Evolutionary conservation across 1,140 invertebrate species (phyloP), one percentile per base, ranked within the genome.

Genomic region (Drosophila tani): DNA sequence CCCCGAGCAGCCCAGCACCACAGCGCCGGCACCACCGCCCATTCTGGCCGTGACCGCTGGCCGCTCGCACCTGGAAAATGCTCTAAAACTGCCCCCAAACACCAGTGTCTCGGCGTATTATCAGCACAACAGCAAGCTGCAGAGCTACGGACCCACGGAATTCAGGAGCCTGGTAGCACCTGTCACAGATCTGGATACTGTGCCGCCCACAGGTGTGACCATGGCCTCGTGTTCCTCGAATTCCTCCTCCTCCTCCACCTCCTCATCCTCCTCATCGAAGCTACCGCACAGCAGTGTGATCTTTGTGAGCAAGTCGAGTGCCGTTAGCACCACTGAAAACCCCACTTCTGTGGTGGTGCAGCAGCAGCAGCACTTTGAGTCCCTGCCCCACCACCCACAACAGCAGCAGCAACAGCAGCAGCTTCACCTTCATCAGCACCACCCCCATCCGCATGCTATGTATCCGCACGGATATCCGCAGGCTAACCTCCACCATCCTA

Each of bases 161-260:
- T 70, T 70, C 3, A 68, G 73, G 64, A 81, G 71, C 79, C 71
- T 80, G 80, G 86, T 77, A 65, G 79, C 82, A 88, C 81, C 81
- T 88, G 91, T 85, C 84, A 91, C 86, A 88, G 86, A 91, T 58
- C 77, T 92, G 83, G 86, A 92, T 85, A 92, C 91, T 91, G 91
- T 91, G 88, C 88, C 88, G 49, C 69, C 86, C 59, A 78, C 86
- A 91, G 82, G 83, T 84, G 85, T 77, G 60, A 56, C 82, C 73
- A 68, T 80, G 64, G 82, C 85, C 53, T 56, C 53, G 35, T 71
- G 77, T 62, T 70, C 67, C 49, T 70, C 60, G 5, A 62, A 43
- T 41, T 59, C 53, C n/a, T 27, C 43, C 27, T 12, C 32, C 15
- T 46, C 29, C n/a, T 21, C 60, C 12, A 21, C n/a, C 17, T 40